Base-by-base conservation (phyloP, 2,888 invertebrate species). In the Agriopis aurantiaria region DNA sequence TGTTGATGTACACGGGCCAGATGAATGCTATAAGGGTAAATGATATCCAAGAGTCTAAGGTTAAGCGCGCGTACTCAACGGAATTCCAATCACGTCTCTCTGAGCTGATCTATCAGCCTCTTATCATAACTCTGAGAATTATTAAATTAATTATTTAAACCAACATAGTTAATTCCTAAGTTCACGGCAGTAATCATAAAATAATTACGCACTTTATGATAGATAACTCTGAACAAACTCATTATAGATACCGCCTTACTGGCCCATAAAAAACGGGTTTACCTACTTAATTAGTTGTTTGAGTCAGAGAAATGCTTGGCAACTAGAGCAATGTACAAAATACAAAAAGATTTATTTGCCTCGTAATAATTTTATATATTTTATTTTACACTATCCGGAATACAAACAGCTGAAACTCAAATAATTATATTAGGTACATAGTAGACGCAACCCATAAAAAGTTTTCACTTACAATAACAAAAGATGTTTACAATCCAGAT, bases 141-240 rank as follows among this genome's bases (percentile, higher is more conserved):
- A 49, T 51, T 61, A 53, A 46, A 63, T 52, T 68, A 68, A 62
- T 68, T 9, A 68, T 51, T 33, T 49, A 62, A 60, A 60, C 60
- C 41, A 60, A 41, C 17, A 45, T 52, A 23, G 33, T 53, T 23
- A 57, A n/a, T 8, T 46, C 48, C 48, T 43, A 9, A 48, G 61
- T 12, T 46, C 41, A 33, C 41, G 48, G 41, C 12, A 41, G 60
- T 51, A 67, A 55, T 48, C 55, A 33, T 62, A 58, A 68, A 48
- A 48, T 53, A 68, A 63, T 58, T 41, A 53, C 41, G 23, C 52
- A 58, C 63, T 56, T 61, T 40, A 40, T 59, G 49, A 65, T 41
- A 65, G 57, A 58, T 49, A 49, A 12, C 14, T 17, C 40, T 56
- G 17, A 40, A 48, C 57, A 65, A 65, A 65, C 65, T 65, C 23